These are phyloP conservation scores for Chironomus striatipennis DNA, from an alignment of 1,140 invertebrate genomes.

Conservation along the genomic window DNA sequence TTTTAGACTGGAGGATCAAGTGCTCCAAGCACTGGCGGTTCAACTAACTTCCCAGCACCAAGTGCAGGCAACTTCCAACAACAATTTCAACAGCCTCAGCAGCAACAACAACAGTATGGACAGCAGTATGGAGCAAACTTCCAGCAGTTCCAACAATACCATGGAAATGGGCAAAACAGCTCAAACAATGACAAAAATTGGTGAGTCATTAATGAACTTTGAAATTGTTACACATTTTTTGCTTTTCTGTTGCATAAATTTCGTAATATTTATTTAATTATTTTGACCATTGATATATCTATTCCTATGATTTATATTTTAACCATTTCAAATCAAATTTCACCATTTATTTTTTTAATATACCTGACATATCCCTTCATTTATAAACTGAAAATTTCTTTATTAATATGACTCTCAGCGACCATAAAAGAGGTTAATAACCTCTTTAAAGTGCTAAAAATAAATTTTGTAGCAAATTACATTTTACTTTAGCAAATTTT, in stretches of 20 bases:
- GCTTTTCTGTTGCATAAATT: background rate
- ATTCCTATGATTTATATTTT: no score
- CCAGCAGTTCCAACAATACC: background rate
- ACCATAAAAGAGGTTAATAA: no score
- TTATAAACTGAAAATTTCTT: no score
- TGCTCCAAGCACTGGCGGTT: background rate
- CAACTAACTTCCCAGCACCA: background rate
- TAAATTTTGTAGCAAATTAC: no score
- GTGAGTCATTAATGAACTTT: background rate
- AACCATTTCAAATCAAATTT: no score
- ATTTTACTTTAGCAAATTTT: no score
- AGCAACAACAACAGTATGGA: background rate
- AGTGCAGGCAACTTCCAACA: background rate
- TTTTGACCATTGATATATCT: background rate
- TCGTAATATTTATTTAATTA: background rate
- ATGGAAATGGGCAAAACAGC: background rate
- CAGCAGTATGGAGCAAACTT: background rate
- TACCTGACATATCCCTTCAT: no score
- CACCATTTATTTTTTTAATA: no score
- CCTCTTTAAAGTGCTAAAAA: no score
- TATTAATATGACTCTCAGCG: no score
- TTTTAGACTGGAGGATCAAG: background rate
- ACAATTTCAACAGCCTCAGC: background rate
- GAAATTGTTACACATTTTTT: background rate
- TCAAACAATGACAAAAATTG: background rate